Evolutionary conservation across 2,797 vertebrate species (phyloP).

Genomic region (Enoplosus armatus): DNA sequence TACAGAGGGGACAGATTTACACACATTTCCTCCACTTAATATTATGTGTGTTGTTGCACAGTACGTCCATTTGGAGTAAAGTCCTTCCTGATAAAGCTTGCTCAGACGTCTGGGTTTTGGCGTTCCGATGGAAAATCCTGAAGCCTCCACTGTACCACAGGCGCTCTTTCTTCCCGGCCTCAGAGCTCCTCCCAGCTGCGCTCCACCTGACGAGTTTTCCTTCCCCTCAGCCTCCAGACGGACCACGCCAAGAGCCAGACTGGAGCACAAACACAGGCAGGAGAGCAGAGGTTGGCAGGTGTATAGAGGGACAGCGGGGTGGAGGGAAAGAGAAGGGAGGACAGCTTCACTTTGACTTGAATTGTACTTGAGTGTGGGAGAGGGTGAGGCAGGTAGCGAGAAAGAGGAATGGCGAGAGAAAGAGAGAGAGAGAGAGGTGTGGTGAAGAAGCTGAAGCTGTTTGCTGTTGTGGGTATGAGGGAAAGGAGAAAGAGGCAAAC

Average conservation of each 20-base stretch:
- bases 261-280: conserved; percentile 75
- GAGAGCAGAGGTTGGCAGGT: conserved; percentile 74
- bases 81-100: conserved; percentile 76
- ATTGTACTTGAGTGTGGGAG: conserved; percentile 47
- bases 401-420: conserved; percentile 4
- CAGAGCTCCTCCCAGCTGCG: conserved; percentile 64
- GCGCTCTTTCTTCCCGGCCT: conserved; percentile 62
- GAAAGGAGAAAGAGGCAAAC: conserved; percentile 62
- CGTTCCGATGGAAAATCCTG: conserved; percentile 72
- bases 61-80: conserved; percentile 44
- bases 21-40: conserved; percentile 17
- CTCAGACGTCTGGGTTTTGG: conserved; percentile 74
- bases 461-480: conserved; percentile 72
- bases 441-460: conserved; percentile 50
- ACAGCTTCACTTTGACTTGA: conserved; percentile 31
- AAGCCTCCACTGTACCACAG: conserved; percentile 60
- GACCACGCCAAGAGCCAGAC: conserved; percentile 72
- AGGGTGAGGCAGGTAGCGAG: conserved; percentile 31
- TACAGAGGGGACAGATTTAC: not conserved
- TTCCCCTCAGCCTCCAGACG: conserved; percentile 67
- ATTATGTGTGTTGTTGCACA: conserved; percentile 31
- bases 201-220: conserved; percentile 77
- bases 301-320: conserved; percentile 56
- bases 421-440: conserved; percentile 24
- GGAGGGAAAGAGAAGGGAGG: conserved; percentile 28